These are phyloP conservation scores for Tenrec ecaudatus DNA, from an alignment of 2,113 vertebrate genomes.

Conservation along the genomic window DNA sequence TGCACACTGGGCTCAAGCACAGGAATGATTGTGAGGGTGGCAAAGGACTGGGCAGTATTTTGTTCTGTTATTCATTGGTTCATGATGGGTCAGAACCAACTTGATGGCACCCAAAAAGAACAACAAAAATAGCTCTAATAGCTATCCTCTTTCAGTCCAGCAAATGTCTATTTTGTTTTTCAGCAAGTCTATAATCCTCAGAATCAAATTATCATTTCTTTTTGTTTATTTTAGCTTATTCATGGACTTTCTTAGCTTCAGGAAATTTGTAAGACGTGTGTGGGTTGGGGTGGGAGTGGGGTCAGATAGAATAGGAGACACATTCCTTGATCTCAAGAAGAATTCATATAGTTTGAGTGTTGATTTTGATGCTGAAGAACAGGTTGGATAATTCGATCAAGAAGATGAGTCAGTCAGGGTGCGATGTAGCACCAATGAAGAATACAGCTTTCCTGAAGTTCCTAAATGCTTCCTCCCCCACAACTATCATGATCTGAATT, in stretches of 20 bases:
- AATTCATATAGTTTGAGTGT: neutral
- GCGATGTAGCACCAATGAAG: too few relatives aligned
- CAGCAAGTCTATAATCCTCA: neutral
- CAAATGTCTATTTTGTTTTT: neutral
- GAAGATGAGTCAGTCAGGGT: too few relatives aligned
- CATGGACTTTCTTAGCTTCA: neutral
- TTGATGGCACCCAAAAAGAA: too few relatives aligned
- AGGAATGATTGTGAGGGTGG: too few relatives aligned
- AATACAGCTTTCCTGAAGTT: too few relatives aligned
- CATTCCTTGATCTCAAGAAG: neutral
- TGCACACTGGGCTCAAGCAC: too few relatives aligned
- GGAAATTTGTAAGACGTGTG: neutral
- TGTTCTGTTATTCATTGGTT: neutral
- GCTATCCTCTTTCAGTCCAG: neutral
- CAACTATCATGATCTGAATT: too few relatives aligned
- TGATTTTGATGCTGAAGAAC: conserved; percentile 15
- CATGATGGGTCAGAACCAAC: neutral
- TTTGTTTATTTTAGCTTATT: neutral
- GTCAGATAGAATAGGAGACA: neutral
- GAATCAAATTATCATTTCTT: neutral
- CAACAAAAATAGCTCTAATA: neutral
- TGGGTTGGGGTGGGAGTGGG: too few relatives aligned
- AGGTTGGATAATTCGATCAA: neutral
- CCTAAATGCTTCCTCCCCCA: too few relatives aligned
- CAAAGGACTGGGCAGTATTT: too few relatives aligned